These are phyloP conservation scores for Magallana gigas DNA, from an alignment of 1,140 invertebrate genomes.

Conservation along the genomic window DNA sequence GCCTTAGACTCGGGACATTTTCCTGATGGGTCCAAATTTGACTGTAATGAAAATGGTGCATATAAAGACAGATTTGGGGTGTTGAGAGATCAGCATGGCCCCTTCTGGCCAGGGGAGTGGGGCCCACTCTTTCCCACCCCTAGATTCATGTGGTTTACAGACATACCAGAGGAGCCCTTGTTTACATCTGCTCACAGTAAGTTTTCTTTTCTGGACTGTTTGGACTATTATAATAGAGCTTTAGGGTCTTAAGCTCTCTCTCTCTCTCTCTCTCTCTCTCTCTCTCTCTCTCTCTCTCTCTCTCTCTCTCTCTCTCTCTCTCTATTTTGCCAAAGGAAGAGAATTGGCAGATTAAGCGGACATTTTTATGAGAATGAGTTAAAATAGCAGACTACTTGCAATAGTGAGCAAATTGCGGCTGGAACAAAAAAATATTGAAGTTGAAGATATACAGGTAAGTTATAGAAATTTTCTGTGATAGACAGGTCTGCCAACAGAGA, in stretches of 20 bases:
- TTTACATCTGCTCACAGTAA: conserved; percentile 65
- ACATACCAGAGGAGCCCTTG: conserved; percentile 62
- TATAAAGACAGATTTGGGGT: conserved; percentile 77
- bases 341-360: no score
- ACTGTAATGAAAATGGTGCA: conserved; percentile 66
- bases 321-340: no score
- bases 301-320: no score
- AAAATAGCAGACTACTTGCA: no score
- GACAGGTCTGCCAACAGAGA: not conserved
- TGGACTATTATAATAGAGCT: no score
- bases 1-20: conserved; percentile 68
- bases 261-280: no score
- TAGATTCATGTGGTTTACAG: conserved; percentile 65
- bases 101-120: conserved; percentile 76
- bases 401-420: no score
- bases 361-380: no score
- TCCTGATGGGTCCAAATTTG: conserved; percentile 68
- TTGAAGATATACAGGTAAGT: not conserved
- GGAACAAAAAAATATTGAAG: no score
- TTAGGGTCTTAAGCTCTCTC: no score
- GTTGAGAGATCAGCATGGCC: conserved; percentile 72
- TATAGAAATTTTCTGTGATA: not conserved
- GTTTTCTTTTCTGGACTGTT: conserved; percentile 12
- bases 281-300: no score
- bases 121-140: conserved; percentile 74